A percentile compares a stretch with the other conserved stretches of the same genome.
Evolutionary conservation across 2,888 invertebrate genomes (phyloP).

Genomic region (Anthrax anthrax): DNA sequence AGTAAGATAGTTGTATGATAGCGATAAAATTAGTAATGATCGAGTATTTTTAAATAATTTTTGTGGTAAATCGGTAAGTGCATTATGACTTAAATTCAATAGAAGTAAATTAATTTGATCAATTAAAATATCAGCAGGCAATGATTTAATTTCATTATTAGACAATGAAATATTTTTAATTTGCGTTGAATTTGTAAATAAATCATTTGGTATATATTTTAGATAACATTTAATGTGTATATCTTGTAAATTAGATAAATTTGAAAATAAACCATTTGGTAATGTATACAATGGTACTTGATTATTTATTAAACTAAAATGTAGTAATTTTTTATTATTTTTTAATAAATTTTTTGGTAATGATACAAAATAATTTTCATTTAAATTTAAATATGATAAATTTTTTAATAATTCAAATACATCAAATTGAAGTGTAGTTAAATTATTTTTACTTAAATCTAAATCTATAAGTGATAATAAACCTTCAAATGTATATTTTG

Average conservation of each 20-base stretch:
- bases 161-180: constrained; percentile 47
- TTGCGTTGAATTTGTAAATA: constrained; percentile 44
- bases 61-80: constrained; percentile 42
- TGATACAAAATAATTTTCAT: constrained; percentile 47
- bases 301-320: constrained; percentile 43
- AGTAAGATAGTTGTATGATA: constrained; percentile 48
- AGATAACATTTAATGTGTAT: constrained; percentile 46
- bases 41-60: constrained; percentile 42
- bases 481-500: constrained; percentile 46
- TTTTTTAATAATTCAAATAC: constrained; percentile 47
- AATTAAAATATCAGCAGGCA: constrained; percentile 48
- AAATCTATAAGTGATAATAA: constrained; percentile 47
- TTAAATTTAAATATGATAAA: constrained; percentile 48
- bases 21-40: constrained; percentile 43
- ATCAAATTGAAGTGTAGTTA: constrained; percentile 44
- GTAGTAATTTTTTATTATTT: constrained; percentile 39
- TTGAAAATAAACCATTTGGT: constrained; percentile 44
- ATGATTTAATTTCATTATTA: constrained; percentile 38
- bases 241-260: constrained; percentile 40
- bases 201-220: constrained; percentile 41
- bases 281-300: constrained; percentile 42
- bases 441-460: constrained; percentile 53
- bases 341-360: constrained; percentile 46
- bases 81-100: constrained; percentile 52
- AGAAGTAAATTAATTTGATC: constrained; percentile 45